phyloP scores from a whole-genome alignment of 2,888 invertebrate genomes.

The Pyralis farinalis region DNA sequence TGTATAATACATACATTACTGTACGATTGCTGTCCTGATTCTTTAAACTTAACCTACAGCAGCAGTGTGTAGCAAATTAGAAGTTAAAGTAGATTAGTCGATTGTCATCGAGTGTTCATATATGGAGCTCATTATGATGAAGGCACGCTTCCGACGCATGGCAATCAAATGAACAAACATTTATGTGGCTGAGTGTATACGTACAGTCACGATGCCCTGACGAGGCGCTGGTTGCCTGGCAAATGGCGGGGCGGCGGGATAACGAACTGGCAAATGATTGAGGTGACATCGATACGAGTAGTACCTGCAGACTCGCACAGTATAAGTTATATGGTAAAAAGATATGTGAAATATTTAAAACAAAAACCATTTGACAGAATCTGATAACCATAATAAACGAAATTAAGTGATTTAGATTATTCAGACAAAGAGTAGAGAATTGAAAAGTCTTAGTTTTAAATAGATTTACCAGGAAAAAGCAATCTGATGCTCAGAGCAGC shows the following conservation, averaged over 20 bases:
- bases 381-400: too few species aligned
- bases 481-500: too few species aligned
- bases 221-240: neutral
- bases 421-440: too few species aligned
- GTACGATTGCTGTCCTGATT: neutral
- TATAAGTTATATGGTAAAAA: too few species aligned
- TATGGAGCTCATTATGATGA: slow-evolving; percentile 8
- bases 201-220: too few species aligned
- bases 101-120: neutral
- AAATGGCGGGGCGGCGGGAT: neutral
- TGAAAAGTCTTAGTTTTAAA: too few species aligned
- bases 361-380: too few species aligned
- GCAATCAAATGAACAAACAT: slow-evolving; percentile 17
- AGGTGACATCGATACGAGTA: too few species aligned
- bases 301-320: too few species aligned
- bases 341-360: too few species aligned
- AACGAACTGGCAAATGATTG: neutral
- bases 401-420: too few species aligned
- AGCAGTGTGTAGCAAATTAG: neutral
- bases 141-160: slow-evolving; percentile 11
- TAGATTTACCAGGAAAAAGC: too few species aligned
- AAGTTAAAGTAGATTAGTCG: neutral
- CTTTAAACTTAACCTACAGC: neutral
- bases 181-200: slow-evolving; percentile 1
- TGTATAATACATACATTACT: slow-evolving; percentile 6